Evolutionary conservation across 2,888 invertebrate genomes (phyloP).

Genomic region (Brachypalpus laphriformis): DNA sequence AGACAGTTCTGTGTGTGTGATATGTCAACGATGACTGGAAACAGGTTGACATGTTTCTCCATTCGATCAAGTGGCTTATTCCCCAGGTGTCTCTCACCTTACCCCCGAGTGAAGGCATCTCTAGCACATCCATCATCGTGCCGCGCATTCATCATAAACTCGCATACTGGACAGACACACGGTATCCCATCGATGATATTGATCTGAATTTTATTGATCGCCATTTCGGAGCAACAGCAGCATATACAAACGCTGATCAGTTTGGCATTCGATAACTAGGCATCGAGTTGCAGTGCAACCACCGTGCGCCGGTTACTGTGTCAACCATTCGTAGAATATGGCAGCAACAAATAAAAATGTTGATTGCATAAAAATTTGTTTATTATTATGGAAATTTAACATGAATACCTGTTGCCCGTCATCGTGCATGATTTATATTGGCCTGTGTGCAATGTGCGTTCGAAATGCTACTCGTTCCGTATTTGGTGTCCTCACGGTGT

Average conservation of each 20-base stretch:
- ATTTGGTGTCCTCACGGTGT: constrained; percentile 58
- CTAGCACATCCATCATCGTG: constrained; percentile 60
- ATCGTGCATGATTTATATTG: constrained; percentile 68
- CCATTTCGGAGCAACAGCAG: constrained; percentile 19
- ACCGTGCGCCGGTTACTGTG: constrained; percentile 57
- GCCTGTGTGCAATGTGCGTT: constrained; percentile 18
- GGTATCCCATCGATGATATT: constrained; percentile 68
- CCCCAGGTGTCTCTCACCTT: constrained; percentile 8
- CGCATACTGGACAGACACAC: constrained; percentile 61
- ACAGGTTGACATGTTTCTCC: constrained; percentile 33
- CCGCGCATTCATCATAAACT: constrained; percentile 63
- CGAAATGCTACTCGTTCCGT: constrained; percentile 53
- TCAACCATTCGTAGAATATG: constrained; percentile 64
- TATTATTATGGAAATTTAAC: constrained; percentile 81
- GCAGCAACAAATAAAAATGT: constrained; percentile 72
- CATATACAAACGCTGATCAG: no score
- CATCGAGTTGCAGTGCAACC: constrained; percentile 21
- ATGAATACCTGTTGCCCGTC: constrained; percentile 75
- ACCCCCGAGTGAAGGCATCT: constrained; percentile 44
- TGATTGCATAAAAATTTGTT: constrained; percentile 78
- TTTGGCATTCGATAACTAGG: constrained; percentile 39
- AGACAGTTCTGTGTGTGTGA: constrained; percentile 9
- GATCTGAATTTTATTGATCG: constrained; percentile 74
- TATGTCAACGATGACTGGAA: constrained; percentile 63
- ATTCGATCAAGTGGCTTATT: constrained; percentile 31